Conservation (phyloP, 1,140 invertebrate genomes). For the Luehdorfia chinensis region DNA sequence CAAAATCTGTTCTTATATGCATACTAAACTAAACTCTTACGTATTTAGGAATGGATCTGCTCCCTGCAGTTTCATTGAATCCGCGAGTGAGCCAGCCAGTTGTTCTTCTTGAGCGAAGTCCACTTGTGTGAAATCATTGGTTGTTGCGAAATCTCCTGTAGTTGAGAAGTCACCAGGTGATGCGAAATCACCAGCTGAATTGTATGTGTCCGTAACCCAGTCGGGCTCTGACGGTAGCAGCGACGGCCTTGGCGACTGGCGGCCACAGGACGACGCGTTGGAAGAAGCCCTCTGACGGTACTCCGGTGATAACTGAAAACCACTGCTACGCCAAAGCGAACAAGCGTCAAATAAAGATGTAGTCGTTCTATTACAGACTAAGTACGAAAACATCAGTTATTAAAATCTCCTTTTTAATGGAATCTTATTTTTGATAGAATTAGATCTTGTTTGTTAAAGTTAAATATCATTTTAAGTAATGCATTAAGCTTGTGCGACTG, state of each 20-base stretch:
- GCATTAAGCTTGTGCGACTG: too few species aligned
- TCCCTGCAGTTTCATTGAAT: slow-evolving; percentile 89
- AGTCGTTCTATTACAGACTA: slow-evolving; percentile 24
- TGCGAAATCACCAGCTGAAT: slow-evolving; percentile 65
- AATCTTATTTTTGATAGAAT: too few species aligned
- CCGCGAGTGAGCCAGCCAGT: slow-evolving; percentile 88
- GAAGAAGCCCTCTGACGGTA: slow-evolving; percentile 95
- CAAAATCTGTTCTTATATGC: slow-evolving; percentile 22
- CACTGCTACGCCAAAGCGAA: slow-evolving; percentile 71
- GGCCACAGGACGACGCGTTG: slow-evolving; percentile 94
- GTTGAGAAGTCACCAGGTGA: slow-evolving; percentile 46
- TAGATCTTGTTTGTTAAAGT: too few species aligned
- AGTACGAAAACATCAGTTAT: slow-evolving; percentile 3
- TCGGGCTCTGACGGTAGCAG: slow-evolving; percentile 88
- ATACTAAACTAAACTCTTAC: slow-evolving; percentile 73
- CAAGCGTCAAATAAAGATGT: slow-evolving; percentile 63
- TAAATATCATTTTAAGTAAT: too few species aligned
- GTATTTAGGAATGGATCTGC: slow-evolving; percentile 81
- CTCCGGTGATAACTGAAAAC: slow-evolving; percentile 89
- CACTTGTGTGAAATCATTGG: slow-evolving; percentile 59
- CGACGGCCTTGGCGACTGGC: slow-evolving; percentile 93
- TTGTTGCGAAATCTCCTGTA: slow-evolving; percentile 59
- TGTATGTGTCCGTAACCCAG: slow-evolving; percentile 78
- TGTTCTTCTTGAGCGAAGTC: slow-evolving; percentile 77
- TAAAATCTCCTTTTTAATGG: too few species aligned